Evolutionary conservation across 2,113 vertebrate genomes (phyloP).

Genomic region (Mixornis gularis): DNA sequence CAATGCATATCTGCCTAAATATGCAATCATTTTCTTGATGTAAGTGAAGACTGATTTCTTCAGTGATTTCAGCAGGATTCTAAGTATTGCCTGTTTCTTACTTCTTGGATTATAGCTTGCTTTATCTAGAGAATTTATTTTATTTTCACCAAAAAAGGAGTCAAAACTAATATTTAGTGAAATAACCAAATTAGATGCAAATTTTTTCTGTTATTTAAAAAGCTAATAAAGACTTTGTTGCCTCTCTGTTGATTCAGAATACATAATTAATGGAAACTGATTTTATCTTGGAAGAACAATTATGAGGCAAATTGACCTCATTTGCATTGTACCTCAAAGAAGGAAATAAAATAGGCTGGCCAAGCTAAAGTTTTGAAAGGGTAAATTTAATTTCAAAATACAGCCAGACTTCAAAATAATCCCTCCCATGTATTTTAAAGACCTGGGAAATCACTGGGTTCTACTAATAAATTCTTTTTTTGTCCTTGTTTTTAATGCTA

Average conservation of each 20-base stretch:
- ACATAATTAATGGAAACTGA: neutral
- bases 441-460: neutral
- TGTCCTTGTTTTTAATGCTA: neutral
- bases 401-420: neutral
- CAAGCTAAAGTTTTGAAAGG: neutral
- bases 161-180: neutral
- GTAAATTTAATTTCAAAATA: neutral
- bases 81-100: neutral
- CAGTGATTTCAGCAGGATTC: neutral
- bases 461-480: neutral
- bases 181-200: neutral
- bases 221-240: neutral
- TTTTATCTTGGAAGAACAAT: neutral
- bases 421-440: conserved; percentile 33
- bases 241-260: neutral
- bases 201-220: neutral
- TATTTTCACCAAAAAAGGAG: neutral
- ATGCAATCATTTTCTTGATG: neutral
- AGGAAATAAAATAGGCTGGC: neutral
- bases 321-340: neutral
- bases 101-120: neutral
- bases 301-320: neutral
- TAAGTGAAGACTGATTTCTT: neutral
- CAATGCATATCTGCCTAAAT: neutral
- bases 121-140: neutral